Percentiles rank a stretch among this genome's conserved stretches.
These are phyloP conservation scores for Ornithoptera priamus DNA, from an alignment of 2,888 invertebrate genomes.

Conservation along the genomic window DNA sequence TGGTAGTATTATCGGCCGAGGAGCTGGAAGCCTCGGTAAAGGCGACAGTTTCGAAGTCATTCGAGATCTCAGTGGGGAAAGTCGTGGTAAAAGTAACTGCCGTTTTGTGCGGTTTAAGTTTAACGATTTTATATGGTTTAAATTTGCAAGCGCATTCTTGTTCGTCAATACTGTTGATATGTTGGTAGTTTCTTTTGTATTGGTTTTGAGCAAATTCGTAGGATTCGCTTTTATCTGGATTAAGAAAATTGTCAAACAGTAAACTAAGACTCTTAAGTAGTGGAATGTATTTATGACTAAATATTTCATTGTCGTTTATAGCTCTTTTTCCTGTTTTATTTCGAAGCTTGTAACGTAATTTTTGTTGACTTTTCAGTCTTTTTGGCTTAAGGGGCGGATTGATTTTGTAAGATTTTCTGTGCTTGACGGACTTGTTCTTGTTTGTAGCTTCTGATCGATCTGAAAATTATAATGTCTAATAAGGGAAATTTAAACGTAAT, in stretches of 20 bases:
- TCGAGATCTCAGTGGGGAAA: constrained; percentile 53
- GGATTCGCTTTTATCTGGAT: constrained; percentile 52
- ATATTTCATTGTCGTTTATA: constrained; percentile 51
- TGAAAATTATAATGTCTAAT: constrained; percentile 6
- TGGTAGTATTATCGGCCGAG: constrained; percentile 63
- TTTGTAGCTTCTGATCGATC: constrained; percentile 24
- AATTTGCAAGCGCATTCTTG: constrained; percentile 45
- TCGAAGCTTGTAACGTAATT: constrained; percentile 46
- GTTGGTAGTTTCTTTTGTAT: constrained; percentile 44
- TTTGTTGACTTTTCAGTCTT: constrained; percentile 48
- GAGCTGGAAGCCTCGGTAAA: constrained; percentile 56
- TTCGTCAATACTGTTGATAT: constrained; percentile 39
- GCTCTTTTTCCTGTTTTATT: constrained; percentile 57
- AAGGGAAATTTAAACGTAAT: background rate
- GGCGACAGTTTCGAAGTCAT: constrained; percentile 46
- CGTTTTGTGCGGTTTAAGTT: constrained; percentile 55
- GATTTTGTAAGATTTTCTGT: constrained; percentile 56
- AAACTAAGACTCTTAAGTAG: constrained; percentile 66
- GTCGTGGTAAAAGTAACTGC: constrained; percentile 60
- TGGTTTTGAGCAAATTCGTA: constrained; percentile 38
- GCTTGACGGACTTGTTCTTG: constrained; percentile 49
- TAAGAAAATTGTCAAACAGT: constrained; percentile 68
- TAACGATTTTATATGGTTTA: constrained; percentile 36
- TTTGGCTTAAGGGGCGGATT: constrained; percentile 58
- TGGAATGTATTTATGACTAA: constrained; percentile 62